A percentile compares a stretch with the other conserved stretches of the same genome.
These are phyloP conservation scores for Emmelina monodactyla DNA, from an alignment of 2,888 invertebrate species.

Conservation along the genomic window DNA sequence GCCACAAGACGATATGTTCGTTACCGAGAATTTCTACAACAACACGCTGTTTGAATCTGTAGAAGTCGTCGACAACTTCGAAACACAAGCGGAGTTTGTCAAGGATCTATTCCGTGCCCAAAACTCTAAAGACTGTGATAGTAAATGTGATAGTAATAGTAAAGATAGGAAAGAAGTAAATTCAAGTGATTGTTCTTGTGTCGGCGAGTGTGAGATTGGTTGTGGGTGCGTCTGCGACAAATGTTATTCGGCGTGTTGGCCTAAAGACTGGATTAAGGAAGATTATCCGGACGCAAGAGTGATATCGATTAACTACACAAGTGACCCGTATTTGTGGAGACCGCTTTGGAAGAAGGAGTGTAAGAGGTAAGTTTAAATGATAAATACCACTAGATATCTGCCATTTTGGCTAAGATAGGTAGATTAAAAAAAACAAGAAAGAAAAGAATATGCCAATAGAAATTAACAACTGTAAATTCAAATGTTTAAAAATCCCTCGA, in stretches of 20 bases:
- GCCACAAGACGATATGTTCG: conserved; percentile 33
- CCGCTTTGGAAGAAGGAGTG: conserved; percentile 75
- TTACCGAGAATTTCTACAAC: conserved; percentile 47
- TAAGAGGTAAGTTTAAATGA: conserved; percentile 59
- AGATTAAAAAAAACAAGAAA: no score
- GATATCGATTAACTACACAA: conserved; percentile 83
- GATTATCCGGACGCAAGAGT: conserved; percentile 82
- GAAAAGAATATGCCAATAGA: no score
- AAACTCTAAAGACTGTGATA: conserved; percentile 17
- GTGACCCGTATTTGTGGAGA: conserved; percentile 79
- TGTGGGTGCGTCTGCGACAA: conserved; percentile 50
- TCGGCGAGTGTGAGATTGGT: conserved; percentile 28
- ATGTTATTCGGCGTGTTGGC: conserved; percentile 79
- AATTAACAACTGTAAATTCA: no score
- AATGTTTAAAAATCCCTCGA: no score
- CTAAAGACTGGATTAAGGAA: conserved; percentile 82
- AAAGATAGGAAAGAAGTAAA: conserved; percentile 7
- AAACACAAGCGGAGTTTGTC: conserved; percentile 46
- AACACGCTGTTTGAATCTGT: conserved; percentile 29
- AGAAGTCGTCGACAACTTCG: conserved; percentile 34
- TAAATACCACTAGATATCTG: no score
- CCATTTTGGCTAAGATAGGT: no score
- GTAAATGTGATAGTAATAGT: conserved; percentile 6
- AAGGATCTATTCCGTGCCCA: conserved; percentile 37
- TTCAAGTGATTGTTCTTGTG: conserved; percentile 23